phyloP scores from a whole-genome alignment of 2,113 vertebrate genomes.

The Albula glossodonta region DNA sequence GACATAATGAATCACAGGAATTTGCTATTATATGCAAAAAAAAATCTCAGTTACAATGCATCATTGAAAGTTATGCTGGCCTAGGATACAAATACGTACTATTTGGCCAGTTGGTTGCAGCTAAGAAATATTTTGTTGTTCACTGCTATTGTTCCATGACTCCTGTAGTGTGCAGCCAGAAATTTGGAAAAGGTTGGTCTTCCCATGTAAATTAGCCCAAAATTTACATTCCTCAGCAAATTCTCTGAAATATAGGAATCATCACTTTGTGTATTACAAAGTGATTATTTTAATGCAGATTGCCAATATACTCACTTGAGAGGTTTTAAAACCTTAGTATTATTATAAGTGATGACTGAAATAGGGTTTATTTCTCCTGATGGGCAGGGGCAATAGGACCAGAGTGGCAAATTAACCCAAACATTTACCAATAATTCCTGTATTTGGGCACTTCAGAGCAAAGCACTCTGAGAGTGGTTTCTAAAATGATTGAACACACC shows the following conservation, averaged over 20 bases:
- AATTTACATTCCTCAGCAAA: neutral
- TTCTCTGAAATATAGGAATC: neutral
- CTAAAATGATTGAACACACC: neutral
- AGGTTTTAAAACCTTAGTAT: neutral
- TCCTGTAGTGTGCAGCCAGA: neutral
- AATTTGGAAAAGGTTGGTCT: neutral
- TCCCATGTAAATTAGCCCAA: neutral
- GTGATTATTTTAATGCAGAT: neutral
- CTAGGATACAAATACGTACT: neutral
- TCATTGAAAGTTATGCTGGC: neutral
- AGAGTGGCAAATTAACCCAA: slow-evolving; percentile 8
- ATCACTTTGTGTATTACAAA: neutral
- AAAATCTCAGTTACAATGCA: neutral
- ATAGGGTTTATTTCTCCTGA: neutral
- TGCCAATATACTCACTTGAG: slow-evolving; percentile 5
- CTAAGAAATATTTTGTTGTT: neutral
- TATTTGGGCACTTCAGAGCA: neutral
- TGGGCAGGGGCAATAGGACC: neutral
- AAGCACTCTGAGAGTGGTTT: neutral
- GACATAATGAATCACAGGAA: neutral
- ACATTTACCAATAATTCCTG: neutral
- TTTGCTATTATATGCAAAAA: neutral
- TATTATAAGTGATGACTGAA: neutral
- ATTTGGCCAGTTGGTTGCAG: neutral
- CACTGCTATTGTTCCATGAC: neutral